Conservation (phyloP, 2,888 invertebrate species). For the Melanostoma scalare region DNA sequence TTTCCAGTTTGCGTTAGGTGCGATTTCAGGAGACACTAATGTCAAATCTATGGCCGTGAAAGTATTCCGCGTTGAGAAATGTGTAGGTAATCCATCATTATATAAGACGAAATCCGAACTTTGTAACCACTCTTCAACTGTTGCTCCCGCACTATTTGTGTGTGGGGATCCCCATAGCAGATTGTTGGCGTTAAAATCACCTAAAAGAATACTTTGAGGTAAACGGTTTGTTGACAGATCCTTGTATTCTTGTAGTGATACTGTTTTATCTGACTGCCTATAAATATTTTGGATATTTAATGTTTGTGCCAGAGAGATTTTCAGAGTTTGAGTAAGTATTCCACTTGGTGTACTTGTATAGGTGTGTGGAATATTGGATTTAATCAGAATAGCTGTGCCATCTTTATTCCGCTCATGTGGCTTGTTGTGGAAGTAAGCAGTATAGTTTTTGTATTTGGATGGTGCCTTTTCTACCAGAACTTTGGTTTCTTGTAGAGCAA, state of each 20-base stretch:
- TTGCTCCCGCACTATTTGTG: background rate
- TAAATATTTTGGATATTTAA: slow-evolving; percentile 18
- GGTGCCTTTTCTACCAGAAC: slow-evolving; percentile 1
- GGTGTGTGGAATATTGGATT: slow-evolving; percentile 2
- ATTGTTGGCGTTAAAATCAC: slow-evolving; percentile 13
- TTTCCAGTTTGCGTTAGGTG: slow-evolving; percentile 3
- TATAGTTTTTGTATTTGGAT: slow-evolving; percentile 22
- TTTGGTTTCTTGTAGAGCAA: background rate
- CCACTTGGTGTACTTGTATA: background rate
- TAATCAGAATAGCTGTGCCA: slow-evolving; percentile 13
- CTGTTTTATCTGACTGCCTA: background rate
- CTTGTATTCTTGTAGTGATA: slow-evolving; percentile 10
- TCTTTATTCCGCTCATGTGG: slow-evolving; percentile 18
- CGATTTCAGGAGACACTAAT: slow-evolving; percentile 11
- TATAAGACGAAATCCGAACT: background rate
- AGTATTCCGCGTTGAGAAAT: slow-evolving; percentile 7
- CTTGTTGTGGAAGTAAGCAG: slow-evolving; percentile 15
- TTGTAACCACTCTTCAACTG: slow-evolving; percentile 14
- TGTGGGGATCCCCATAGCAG: slow-evolving; percentile 14
- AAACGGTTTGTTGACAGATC: background rate
- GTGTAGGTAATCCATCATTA: slow-evolving; percentile 9
- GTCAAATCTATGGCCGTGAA: slow-evolving; percentile 1
- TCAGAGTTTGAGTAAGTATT: slow-evolving; percentile 6
- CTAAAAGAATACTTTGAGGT: slow-evolving; percentile 9
- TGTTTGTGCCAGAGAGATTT: background rate